These are phyloP conservation scores for Sparidentex hasta DNA, from an alignment of 2,797 vertebrate genomes.

Conservation along the genomic window DNA sequence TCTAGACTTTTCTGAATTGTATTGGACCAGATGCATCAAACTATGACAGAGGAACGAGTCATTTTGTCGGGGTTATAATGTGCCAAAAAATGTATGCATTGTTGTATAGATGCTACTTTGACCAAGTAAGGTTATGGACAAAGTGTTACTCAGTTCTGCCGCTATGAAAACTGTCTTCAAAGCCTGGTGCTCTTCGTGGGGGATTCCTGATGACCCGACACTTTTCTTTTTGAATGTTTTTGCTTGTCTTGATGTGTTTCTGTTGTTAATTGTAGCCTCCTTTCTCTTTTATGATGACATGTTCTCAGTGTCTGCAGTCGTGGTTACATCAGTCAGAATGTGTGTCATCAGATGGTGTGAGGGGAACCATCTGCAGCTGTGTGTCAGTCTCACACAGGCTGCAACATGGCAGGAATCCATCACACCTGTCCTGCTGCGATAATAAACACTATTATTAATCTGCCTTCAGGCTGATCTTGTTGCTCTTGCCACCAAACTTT, in stretches of 20 bases:
- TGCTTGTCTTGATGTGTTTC: neutral
- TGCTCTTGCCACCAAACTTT: neutral
- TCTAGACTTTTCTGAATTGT: too few species aligned
- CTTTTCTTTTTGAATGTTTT: neutral
- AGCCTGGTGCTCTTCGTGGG: too few species aligned
- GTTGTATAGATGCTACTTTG: too few species aligned
- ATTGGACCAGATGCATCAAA: too few species aligned
- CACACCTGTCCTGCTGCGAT: neutral
- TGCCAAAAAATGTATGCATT: too few species aligned
- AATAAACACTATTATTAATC: neutral
- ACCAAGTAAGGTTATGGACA: too few species aligned
- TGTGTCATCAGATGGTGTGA: neutral
- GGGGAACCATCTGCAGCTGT: conserved; percentile 7
- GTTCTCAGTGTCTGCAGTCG: conserved; percentile 11
- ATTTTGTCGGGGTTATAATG: too few species aligned
- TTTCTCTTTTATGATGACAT: conserved; percentile 5
- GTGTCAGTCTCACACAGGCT: neutral
- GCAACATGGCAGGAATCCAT: neutral
- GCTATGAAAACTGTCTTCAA: too few species aligned
- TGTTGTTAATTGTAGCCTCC: neutral
- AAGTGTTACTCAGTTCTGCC: too few species aligned
- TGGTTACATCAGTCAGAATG: neutral
- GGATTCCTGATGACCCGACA: too few species aligned
- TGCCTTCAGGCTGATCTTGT: neutral
- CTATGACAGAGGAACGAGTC: too few species aligned